Conservation (phyloP, 2,113 vertebrate genomes). For the Rhadina sibilatrix region DNA sequence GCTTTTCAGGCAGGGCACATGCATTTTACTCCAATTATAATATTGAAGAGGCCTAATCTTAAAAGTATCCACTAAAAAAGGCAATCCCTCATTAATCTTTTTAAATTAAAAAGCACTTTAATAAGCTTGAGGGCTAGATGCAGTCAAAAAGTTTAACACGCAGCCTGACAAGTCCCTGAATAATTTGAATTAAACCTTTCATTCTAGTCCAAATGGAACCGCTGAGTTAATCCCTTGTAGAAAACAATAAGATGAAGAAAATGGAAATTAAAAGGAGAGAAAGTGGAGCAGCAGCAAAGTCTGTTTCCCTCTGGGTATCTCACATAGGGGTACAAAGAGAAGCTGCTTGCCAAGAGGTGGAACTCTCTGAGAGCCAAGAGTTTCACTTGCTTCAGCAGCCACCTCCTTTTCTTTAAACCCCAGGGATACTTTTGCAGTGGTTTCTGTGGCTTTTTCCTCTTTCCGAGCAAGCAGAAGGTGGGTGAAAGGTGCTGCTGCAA, state of each 20-base stretch:
- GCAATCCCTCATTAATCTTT: not conserved
- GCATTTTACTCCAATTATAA: not conserved
- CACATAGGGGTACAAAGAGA: not conserved
- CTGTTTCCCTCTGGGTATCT: not conserved
- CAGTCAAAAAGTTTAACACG: not conserved
- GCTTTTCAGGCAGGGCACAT: not conserved
- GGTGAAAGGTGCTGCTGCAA: not conserved
- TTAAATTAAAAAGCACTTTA: not conserved
- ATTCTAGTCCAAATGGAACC: not conserved
- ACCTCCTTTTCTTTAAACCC: not conserved
- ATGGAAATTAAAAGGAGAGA: not conserved
- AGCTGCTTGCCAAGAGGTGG: not conserved
- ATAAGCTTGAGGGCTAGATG: not conserved
- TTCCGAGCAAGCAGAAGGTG: not conserved
- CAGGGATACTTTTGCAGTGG: not conserved
- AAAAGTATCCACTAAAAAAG: not conserved
- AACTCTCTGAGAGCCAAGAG: not conserved
- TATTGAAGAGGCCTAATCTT: not conserved
- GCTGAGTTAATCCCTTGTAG: not conserved
- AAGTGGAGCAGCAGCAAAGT: not conserved
- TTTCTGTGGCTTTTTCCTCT: not conserved
- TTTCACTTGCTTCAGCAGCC: not conserved
- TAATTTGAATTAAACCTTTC: slow-evolving; percentile 11
- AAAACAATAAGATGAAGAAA: not conserved
- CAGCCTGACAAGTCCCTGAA: not conserved